Evolutionary conservation across 2,888 invertebrate species (phyloP).

Genomic region (Dasysyrphus tricinctus): DNA sequence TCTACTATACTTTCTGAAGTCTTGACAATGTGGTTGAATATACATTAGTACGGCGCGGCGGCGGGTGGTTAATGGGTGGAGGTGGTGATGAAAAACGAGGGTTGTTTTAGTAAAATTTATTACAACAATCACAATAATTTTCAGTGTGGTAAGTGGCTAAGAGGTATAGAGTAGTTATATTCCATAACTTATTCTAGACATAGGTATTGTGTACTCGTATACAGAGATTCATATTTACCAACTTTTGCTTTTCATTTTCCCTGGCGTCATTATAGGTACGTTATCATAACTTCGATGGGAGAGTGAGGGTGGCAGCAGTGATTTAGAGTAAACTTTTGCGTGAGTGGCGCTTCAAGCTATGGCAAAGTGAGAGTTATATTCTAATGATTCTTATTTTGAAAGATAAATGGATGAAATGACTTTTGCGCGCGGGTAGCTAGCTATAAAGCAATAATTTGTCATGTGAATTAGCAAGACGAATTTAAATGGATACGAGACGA

Average conservation of each 20-base stretch:
- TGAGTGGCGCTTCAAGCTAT: background rate
- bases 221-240: conserved; percentile 24
- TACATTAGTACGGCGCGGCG: conserved; percentile 6
- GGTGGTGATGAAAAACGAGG: conserved; percentile 3
- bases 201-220: background rate
- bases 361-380: background rate
- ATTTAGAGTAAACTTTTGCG: conserved; percentile 24
- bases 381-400: background rate
- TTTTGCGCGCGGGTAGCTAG: background rate
- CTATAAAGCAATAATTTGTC: conserved; percentile 9
- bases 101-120: conserved; percentile 59
- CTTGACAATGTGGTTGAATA: conserved; percentile 28
- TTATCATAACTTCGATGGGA: background rate
- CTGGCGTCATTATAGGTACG: background rate
- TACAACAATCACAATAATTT: conserved; percentile 72
- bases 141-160: conserved; percentile 66
- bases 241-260: conserved; percentile 14
- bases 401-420: conserved; percentile 19
- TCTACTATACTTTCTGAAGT: conserved; percentile 42
- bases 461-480: conserved; percentile 22
- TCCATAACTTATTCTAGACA: conserved; percentile 15
- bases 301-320: background rate
- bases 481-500: background rate
- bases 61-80: background rate
- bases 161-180: conserved; percentile 38